Base-by-base conservation (phyloP, 2,113 vertebrate genomes). In the Pholis gunnellus region DNA sequence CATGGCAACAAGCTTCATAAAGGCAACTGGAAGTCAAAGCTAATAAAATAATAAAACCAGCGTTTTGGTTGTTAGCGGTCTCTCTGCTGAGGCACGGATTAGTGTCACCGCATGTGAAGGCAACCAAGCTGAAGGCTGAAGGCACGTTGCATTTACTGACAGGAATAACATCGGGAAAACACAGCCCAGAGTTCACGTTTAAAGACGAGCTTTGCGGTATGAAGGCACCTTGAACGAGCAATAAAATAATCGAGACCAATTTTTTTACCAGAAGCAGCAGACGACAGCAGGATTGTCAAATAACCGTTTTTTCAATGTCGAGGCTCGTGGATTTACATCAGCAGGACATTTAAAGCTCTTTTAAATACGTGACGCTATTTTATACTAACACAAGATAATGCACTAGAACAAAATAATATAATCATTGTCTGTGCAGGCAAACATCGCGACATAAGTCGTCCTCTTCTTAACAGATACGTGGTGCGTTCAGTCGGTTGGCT, bases 121-220 rank as follows among this genome's bases (percentile, higher is more conserved):
- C 75, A 54, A 71, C 76, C 6, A 70, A 77, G 79, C 75, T 81
- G 17, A 68, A 68, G 31, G 79, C 69, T 81, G 44, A 89, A 91
- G 88, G 88, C 87, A 82, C 72, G 17, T 29, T 65, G 44, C 76
- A 31, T 81, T 81, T 29, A 82, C 78, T 76, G 61, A 52, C 60
- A 48, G 31, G n/a, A 46, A 44, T 8, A 42, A 57, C 1, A 1
- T 61, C 48, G 1, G 68, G 18, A 3, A 18, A 50, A 64, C 65
- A 54, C 78, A 80, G 69, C 1, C 31, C 44, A 5, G 42, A 65
- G 70, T 68, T 27, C 14, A 7, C 27, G 31, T 52, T 38, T 34
- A 34, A 31, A 20, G 48, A 44, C 36, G 31, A n/a, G 10, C 22
- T 20, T 8, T 17, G 60, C 50, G 48, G 59, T 9, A 5, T 1